phyloP scores from a whole-genome alignment of 2,888 invertebrate species.

The Eupithecia vulgata region DNA sequence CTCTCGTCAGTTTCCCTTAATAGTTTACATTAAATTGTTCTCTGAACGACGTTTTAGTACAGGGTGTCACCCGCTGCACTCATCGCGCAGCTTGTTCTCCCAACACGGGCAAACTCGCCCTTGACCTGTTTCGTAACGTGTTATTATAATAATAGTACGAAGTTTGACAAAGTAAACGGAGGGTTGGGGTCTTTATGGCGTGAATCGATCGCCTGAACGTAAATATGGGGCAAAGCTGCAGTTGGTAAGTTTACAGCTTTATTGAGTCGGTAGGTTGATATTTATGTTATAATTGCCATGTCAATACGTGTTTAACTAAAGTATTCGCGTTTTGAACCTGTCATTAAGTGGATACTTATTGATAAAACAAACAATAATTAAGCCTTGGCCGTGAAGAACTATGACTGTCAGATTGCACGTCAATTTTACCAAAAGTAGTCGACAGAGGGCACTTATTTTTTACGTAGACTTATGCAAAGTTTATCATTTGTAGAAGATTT shows the following conservation, averaged over 20 bases:
- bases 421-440: no score
- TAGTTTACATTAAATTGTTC: neutral
- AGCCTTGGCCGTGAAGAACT: no score
- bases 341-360: neutral
- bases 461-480: no score
- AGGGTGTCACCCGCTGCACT: constrained; percentile 10
- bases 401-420: no score
- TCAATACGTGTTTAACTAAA: no score
- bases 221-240: constrained; percentile 28
- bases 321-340: neutral
- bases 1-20: no score
- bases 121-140: constrained; percentile 53
- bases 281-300: neutral
- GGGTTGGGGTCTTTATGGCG: constrained; percentile 35
- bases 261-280: neutral
- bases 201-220: constrained; percentile 34
- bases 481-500: no score
- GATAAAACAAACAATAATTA: no score
- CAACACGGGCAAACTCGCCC: constrained; percentile 36
- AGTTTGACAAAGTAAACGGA: constrained; percentile 37
- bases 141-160: constrained; percentile 50
- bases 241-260: neutral
- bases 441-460: no score
- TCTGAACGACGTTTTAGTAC: neutral
- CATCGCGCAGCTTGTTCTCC: constrained; percentile 12